Evolutionary conservation across 2,888 invertebrate genomes (phyloP).

Genomic region (Cerastis leucographa): DNA sequence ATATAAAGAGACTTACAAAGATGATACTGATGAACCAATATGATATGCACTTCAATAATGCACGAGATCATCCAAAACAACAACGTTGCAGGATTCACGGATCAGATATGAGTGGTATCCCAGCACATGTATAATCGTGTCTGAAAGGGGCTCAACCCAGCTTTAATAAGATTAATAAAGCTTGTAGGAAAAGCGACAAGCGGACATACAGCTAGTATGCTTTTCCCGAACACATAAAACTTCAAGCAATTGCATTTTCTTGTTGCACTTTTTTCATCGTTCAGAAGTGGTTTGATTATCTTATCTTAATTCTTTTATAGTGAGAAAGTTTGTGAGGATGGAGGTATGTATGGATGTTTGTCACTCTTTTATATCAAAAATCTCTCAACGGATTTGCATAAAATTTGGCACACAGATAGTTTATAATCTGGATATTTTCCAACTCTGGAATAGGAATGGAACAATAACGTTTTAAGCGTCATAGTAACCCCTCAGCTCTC

Average conservation of each 20-base stretch:
- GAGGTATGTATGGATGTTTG: too few species aligned
- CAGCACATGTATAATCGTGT: constrained; percentile 16
- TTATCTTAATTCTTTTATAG: too few species aligned
- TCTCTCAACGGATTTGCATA: too few species aligned
- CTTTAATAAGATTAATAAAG: constrained; percentile 48
- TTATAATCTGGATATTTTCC: too few species aligned
- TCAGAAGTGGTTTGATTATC: background rate
- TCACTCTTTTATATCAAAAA: too few species aligned
- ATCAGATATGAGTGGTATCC: constrained; percentile 16
- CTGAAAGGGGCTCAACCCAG: constrained; percentile 41
- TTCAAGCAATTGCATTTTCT: background rate
- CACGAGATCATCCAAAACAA: background rate
- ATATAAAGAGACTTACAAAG: background rate
- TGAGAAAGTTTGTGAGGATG: too few species aligned
- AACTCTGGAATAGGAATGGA: too few species aligned
- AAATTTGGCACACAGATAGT: too few species aligned
- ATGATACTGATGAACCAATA: background rate
- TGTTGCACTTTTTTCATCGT: background rate
- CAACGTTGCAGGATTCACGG: constrained; percentile 6
- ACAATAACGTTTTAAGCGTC: too few species aligned
- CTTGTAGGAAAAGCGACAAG: constrained; percentile 29
- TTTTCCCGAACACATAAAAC: background rate
- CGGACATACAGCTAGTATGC: constrained; percentile 3
- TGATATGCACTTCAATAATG: background rate
- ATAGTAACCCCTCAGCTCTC: too few species aligned